Base-by-base conservation (phyloP, 1,140 invertebrate species). In the Drosophila chauvacae region DNA sequence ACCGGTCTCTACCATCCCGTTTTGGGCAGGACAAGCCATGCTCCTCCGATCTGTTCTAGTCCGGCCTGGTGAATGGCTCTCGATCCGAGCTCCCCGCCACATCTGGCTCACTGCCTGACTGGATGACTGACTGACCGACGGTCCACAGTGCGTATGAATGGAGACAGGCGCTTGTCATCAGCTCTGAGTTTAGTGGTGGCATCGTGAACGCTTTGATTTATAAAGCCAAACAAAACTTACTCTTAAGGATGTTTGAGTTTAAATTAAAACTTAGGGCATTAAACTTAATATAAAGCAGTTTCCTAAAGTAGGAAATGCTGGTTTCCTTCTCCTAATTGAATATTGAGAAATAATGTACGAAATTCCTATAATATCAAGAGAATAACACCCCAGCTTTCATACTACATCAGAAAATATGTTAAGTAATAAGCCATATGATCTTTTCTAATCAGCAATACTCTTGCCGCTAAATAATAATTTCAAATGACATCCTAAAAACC, bases 101-200 rank as follows among this genome's bases (percentile, higher is more conserved):
- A 55, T 37, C 51, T 55, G 51, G 33, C 51, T n/a, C 14, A 23
- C 53, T 28, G 47, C 3, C 53, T 23, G 35, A n/a, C 53, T 48
- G 47, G 7, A 35, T 23, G 35, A 20, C 53, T 68, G 33, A 37
- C 41, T 61, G 56, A 61, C 65, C 47, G 69, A 58, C 59, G 80
- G 80, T 66, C 80, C 80, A 88, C 84, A 62, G 84, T 88, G 84
- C 84, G 84, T 88, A 88, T 88, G 84, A 88, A 88, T 88, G 84
- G 65, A 74, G 77, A 77, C 81, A 74, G 55, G 70, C 82, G 60
- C 75, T 77, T 60, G 62, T 77, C 66, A 68, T 65, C 66, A 47
- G 41, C 30, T 63, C n/a, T 4, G 50, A 4, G 7, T 26, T 78
- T 65, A 33, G 48, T 18, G 66, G 42, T 79, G 45, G 41, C 55